phyloP scores from a whole-genome alignment of 2,888 invertebrate species.

The Galeruca laticollis region DNA sequence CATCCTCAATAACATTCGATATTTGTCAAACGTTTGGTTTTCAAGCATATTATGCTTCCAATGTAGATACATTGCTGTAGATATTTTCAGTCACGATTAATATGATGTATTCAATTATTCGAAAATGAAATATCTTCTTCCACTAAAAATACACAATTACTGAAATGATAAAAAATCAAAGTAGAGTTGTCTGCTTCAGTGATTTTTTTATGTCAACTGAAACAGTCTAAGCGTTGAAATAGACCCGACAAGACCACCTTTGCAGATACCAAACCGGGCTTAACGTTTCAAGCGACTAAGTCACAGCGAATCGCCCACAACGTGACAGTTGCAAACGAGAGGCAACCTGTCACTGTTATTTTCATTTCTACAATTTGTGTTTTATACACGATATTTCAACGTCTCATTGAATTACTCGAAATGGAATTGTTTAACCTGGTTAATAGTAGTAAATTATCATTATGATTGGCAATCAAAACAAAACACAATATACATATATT shows the following conservation, averaged over 20 bases:
- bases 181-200: not conserved
- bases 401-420: not conserved
- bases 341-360: slow-evolving; percentile 31
- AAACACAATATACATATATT: too few species aligned
- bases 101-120: too few species aligned
- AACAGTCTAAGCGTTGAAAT: slow-evolving; percentile 17
- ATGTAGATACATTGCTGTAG: too few species aligned
- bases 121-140: too few species aligned
- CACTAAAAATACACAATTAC: not conserved
- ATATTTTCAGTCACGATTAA: too few species aligned
- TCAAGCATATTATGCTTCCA: too few species aligned
- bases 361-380: slow-evolving; percentile 21
- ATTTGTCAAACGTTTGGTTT: too few species aligned
- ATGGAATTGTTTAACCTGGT: not conserved
- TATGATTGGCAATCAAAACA: too few species aligned
- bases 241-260: slow-evolving; percentile 32
- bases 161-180: not conserved
- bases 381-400: not conserved
- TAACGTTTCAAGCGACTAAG: slow-evolving; percentile 28
- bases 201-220: slow-evolving; percentile 12
- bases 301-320: slow-evolving; percentile 29
- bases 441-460: too few species aligned
- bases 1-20: too few species aligned
- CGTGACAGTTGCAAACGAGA: slow-evolving; percentile 17
- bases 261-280: slow-evolving; percentile 23